Percentiles rank a stretch among this genome's conserved stretches.
phyloP scores from a whole-genome alignment of 2,797 vertebrate genomes.

The Anomalospiza imberbis region DNA sequence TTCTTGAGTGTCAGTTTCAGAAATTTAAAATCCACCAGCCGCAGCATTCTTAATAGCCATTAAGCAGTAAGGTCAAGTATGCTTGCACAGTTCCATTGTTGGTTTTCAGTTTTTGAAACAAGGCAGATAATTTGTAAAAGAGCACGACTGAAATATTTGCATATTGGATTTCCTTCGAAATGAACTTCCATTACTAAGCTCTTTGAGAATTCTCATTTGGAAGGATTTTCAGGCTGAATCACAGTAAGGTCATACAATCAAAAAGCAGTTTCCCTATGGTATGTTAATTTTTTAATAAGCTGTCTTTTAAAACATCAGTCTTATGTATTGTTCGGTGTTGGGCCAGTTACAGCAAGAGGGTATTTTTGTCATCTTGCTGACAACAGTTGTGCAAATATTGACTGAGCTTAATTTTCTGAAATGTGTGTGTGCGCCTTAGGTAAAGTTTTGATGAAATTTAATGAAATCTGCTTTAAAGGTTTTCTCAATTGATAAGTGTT shows the following conservation, averaged over 20 bases:
- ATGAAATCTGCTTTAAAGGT: background rate
- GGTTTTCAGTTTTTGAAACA: constrained; percentile 82
- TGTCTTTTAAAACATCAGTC: constrained; percentile 1
- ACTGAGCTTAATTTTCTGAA: background rate
- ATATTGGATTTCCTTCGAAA: constrained; percentile 73
- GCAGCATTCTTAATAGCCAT: constrained; percentile 57
- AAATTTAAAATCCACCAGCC: constrained; percentile 74
- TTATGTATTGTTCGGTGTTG: background rate
- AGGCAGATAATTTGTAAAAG: constrained; percentile 66
- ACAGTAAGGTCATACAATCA: constrained; percentile 17
- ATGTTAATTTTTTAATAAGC: constrained; percentile 31
- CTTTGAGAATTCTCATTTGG: constrained; percentile 51
- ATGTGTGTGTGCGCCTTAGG: background rate
- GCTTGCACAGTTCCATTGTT: constrained; percentile 71
- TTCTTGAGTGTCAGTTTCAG: constrained; percentile 67
- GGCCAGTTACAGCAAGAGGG: background rate
- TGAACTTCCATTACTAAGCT: constrained; percentile 63
- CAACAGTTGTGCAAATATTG: background rate
- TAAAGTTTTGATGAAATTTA: background rate
- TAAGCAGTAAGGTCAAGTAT: constrained; percentile 79
- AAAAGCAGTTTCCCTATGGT: background rate
- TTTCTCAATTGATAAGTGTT: background rate
- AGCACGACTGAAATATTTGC: constrained; percentile 64
- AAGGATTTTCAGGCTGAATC: constrained; percentile 50
- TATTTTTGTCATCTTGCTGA: background rate